Percentiles rank a stretch among this genome's conserved stretches.
phyloP scores from a whole-genome alignment of 2,113 vertebrate genomes.

The Geococcyx californianus region DNA sequence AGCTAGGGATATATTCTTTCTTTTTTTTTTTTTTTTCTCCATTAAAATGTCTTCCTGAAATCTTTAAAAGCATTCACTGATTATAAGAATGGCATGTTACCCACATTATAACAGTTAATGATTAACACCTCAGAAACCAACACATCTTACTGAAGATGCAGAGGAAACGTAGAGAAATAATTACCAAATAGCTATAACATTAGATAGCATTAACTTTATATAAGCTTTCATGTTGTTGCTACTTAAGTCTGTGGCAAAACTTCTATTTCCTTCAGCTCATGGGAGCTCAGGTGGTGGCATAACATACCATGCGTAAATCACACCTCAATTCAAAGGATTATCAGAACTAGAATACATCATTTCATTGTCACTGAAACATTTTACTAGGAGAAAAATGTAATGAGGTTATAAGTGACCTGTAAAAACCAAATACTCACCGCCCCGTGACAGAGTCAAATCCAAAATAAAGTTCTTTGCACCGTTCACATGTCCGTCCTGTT shows the following conservation, averaged over 20 bases:
- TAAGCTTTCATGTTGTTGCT: background rate
- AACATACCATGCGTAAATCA: background rate
- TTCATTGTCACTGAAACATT: background rate
- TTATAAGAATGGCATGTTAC: background rate
- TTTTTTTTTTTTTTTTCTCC: background rate
- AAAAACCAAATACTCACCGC: slow-evolving; percentile 76
- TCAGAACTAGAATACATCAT: background rate
- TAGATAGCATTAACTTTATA: background rate
- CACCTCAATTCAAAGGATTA: background rate
- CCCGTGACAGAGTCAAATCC: slow-evolving; percentile 85
- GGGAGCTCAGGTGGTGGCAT: background rate
- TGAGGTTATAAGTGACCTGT: background rate
- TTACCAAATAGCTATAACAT: background rate
- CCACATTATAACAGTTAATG: background rate
- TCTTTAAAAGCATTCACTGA: background rate
- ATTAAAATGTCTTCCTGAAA: background rate
- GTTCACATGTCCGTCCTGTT: slow-evolving; percentile 82
- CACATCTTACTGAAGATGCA: background rate
- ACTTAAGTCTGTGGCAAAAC: background rate
- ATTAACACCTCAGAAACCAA: background rate
- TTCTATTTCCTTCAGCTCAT: background rate
- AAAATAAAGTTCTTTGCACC: slow-evolving; percentile 81
- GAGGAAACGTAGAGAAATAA: background rate
- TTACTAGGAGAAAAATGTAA: background rate
- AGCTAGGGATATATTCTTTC: background rate